Conservation (phyloP, 2,888 invertebrate genomes). For the Dicranocentrus wangi region DNA sequence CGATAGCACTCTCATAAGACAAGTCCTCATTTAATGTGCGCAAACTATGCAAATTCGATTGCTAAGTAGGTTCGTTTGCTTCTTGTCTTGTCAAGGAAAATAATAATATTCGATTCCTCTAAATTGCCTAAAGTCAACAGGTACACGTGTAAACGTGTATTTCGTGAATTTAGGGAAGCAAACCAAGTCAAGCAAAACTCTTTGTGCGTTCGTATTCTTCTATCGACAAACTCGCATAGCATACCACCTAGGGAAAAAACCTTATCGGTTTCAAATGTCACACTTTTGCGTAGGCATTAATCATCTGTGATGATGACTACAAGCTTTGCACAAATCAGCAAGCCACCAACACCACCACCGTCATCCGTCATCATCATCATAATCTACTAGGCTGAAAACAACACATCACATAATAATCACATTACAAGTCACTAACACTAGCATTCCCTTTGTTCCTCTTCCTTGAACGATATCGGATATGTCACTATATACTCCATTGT, state of each 20-base stretch:
- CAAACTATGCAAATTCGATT: constrained; percentile 23
- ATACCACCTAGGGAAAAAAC: not conserved
- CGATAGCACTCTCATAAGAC: constrained; percentile 34
- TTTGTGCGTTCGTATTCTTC: not conserved
- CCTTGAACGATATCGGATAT: constrained; percentile 47
- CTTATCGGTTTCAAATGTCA: no score
- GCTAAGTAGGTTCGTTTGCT: constrained; percentile 8
- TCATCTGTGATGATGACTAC: constrained; percentile 1
- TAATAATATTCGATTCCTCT: not conserved
- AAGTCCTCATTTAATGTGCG: constrained; percentile 30
- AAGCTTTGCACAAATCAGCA: not conserved
- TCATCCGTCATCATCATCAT: not conserved
- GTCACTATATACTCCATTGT: no score
- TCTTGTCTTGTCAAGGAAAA: not conserved
- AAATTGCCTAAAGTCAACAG: constrained; percentile 9
- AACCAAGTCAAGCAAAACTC: not conserved
- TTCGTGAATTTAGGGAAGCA: constrained; percentile 4
- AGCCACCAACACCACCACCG: not conserved
- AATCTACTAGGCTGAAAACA: no score
- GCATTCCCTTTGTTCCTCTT: constrained; percentile 47
- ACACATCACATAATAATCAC: no score
- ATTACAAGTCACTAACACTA: no score
- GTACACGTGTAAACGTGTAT: no score
- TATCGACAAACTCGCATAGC: not conserved
- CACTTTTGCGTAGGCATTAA: not conserved